These are phyloP conservation scores for Berghia stephanieae DNA, from an alignment of 1,140 invertebrate genomes.

Conservation along the genomic window DNA sequence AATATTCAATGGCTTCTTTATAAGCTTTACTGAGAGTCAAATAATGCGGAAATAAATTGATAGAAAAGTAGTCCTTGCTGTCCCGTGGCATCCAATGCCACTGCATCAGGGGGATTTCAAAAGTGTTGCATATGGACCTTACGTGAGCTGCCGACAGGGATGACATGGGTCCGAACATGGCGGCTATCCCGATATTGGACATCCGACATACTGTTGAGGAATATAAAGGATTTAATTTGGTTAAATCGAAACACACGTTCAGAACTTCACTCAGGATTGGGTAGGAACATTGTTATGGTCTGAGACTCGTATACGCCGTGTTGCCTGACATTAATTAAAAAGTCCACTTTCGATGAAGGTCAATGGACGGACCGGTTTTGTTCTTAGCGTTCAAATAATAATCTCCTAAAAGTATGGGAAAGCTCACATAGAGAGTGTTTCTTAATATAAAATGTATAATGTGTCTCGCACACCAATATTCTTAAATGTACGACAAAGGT, in stretches of 20 bases:
- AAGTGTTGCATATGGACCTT: constrained; percentile 94
- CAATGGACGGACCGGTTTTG: too few species aligned
- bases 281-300: neutral
- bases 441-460: too few species aligned
- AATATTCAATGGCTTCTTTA: constrained; percentile 86
- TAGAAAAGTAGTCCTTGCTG: constrained; percentile 83
- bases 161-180: constrained; percentile 93
- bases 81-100: constrained; percentile 77
- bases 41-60: constrained; percentile 94
- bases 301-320: too few species aligned
- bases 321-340: too few species aligned
- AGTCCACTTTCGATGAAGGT: too few species aligned
- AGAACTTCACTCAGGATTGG: neutral
- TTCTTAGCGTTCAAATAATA: too few species aligned
- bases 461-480: too few species aligned
- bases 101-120: constrained; percentile 95
- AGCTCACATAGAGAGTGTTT: too few species aligned
- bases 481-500: too few species aligned
- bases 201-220: constrained; percentile 92
- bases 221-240: too few species aligned
- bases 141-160: constrained; percentile 89
- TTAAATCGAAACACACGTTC: too few species aligned
- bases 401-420: too few species aligned
- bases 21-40: constrained; percentile 89
- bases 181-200: constrained; percentile 85